Base-by-base conservation (phyloP, 2,888 invertebrate species). In the Mesoligia furuncula region DNA sequence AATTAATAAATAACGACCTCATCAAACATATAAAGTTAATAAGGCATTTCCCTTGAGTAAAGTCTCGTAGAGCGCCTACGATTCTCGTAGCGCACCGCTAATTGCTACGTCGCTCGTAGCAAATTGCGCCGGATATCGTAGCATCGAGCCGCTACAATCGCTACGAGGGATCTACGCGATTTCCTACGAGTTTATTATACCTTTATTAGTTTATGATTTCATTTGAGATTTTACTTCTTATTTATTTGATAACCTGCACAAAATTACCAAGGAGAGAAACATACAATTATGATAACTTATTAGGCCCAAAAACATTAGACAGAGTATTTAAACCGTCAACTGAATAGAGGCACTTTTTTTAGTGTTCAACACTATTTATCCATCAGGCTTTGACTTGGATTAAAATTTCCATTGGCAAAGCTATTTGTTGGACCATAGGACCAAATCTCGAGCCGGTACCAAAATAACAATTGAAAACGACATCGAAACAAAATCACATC, bases 41-140 rank as follows among this genome's bases (percentile, higher is more conserved):
- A 57, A 81, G 20, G 24, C 36, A 80, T 42, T 48, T 74, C 54
- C 36, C 15, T 15, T 7, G 11, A 31, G 27, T n/a, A 73, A 77
- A 79, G 15, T 64, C 11, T 77, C 68, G 73, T 65, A 83, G 71
- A 62, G 20, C 57, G 72, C 42, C 80, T 78, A 71, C 86, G 62
- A 66, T 24, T 66, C 62, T 75, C 84, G 87, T 86, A 85, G 84
- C 84, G 66, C 77, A 61, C 45, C 61, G 73, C 39, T 73, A 66
- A 73, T 69, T 51, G 79, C 84, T 85, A 85, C 85, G 84, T 24
- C 70, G 66, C 67, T 51, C 85, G 84, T 85, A 86, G 85, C 87
- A 84, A 84, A 85, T 85, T 84, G 87, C 69, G 17, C 66, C 86
- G 84, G 87, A 77, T 81, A 75, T 73, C 75, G 84, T 84, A 84